Percentiles rank a stretch among this genome's conserved stretches.
Evolutionary conservation across 2,113 vertebrate genomes (phyloP).

Genomic region (Speoplatyrhinus poulsoni): DNA sequence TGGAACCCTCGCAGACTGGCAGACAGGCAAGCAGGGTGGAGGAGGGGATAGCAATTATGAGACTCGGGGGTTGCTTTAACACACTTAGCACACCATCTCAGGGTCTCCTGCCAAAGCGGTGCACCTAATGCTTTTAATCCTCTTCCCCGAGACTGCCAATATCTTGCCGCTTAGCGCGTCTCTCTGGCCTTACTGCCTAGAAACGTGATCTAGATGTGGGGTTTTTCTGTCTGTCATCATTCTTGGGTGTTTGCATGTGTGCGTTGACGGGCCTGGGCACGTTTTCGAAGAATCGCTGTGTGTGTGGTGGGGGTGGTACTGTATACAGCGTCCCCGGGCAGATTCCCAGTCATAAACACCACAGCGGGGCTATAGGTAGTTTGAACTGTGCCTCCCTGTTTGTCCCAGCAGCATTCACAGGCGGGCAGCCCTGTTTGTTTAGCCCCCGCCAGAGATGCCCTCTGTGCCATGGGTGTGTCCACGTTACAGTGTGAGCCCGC

Average conservation of each 20-base stretch:
- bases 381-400: slow-evolving; percentile 49
- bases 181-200: slow-evolving; percentile 40
- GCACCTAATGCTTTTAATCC: slow-evolving; percentile 75
- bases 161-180: slow-evolving; percentile 52
- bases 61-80: slow-evolving; percentile 73
- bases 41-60: slow-evolving; percentile 57
- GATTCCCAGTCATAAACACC: slow-evolving; percentile 55
- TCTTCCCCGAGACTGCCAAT: slow-evolving; percentile 57
- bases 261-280: slow-evolving; percentile 5
- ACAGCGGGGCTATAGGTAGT: slow-evolving; percentile 35
- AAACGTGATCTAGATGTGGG: slow-evolving; percentile 28
- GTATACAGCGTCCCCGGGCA: slow-evolving; percentile 18
- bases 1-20: slow-evolving; percentile 14
- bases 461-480: slow-evolving; percentile 53
- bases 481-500: slow-evolving; percentile 33
- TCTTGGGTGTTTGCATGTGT: slow-evolving; percentile 3
- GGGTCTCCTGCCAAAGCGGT: slow-evolving; percentile 70
- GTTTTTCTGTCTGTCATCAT: slow-evolving; percentile 3
- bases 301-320: background rate
- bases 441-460: slow-evolving; percentile 33
- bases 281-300: background rate
- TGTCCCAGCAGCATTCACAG: slow-evolving; percentile 17
- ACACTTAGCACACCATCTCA: slow-evolving; percentile 73
- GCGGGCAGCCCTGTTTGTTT: slow-evolving; percentile 48
- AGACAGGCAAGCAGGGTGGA: slow-evolving; percentile 4